Conservation (phyloP, 1,140 invertebrate genomes). For the Neodiprion lecontei region DNA sequence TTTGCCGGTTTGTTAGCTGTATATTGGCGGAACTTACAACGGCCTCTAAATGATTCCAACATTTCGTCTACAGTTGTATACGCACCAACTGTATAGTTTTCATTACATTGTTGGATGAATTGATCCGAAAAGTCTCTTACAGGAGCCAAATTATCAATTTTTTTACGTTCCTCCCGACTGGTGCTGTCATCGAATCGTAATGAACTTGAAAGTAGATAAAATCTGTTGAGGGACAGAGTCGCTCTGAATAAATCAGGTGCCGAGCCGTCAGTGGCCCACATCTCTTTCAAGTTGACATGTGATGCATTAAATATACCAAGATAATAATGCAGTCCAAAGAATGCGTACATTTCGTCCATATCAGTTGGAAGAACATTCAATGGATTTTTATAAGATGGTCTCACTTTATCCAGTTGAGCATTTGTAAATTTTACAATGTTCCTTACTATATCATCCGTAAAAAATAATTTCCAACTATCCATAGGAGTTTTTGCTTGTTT, state of each 20-base stretch:
- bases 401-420: conserved; percentile 14
- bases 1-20: conserved; percentile 51
- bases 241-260: conserved; percentile 19
- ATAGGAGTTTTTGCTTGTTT: conserved; percentile 1
- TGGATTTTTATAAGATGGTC: background rate
- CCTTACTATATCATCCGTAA: background rate
- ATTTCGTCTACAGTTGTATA: conserved; percentile 53
- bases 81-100: conserved; percentile 43
- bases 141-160: conserved; percentile 45
- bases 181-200: conserved; percentile 26
- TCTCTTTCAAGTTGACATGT: conserved; percentile 11
- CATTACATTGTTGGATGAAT: conserved; percentile 45
- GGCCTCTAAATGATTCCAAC: conserved; percentile 43
- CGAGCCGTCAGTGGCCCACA: conserved; percentile 13
- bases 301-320: conserved; percentile 15
- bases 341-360: conserved; percentile 27
- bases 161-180: background rate
- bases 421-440: conserved; percentile 27
- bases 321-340: conserved; percentile 33
- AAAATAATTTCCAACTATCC: conserved; percentile 14
- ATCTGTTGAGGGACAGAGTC: conserved; percentile 21
- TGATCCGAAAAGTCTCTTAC: conserved; percentile 46
- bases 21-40: conserved; percentile 45
- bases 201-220: conserved; percentile 17
- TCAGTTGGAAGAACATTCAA: background rate